These are phyloP conservation scores for Arnoldichthys spilopterus DNA, from an alignment of 2,797 vertebrate genomes.

Conservation along the genomic window DNA sequence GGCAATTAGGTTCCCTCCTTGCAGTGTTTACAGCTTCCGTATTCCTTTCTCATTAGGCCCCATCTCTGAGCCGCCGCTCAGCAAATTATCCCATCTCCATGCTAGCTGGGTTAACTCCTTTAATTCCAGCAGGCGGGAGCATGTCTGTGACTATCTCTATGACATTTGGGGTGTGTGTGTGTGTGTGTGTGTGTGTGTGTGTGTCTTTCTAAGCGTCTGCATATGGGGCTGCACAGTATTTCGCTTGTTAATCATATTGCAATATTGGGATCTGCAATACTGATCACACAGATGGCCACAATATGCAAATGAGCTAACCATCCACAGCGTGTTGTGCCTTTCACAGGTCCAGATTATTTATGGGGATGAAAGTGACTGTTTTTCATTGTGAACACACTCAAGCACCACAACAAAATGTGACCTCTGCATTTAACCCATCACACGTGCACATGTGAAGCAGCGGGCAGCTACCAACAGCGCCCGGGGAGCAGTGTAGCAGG, in stretches of 20 bases:
- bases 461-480: too few relatives aligned
- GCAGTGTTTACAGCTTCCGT: conserved; percentile 35
- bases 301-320: too few relatives aligned
- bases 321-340: too few relatives aligned
- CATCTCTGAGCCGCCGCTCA: conserved; percentile 2
- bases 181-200: not conserved
- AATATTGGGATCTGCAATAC: not conserved
- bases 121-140: conserved; percentile 14
- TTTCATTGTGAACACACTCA: too few relatives aligned
- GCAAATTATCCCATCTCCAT: conserved; percentile 23
- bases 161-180: not conserved
- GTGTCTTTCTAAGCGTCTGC: not conserved
- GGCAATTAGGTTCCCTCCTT: conserved; percentile 41
- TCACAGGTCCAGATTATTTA: too few relatives aligned
- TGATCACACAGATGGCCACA: too few relatives aligned
- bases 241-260: too few relatives aligned
- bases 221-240: not conserved
- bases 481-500: too few relatives aligned
- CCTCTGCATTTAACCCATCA: too few relatives aligned
- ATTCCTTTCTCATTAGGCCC: conserved; percentile 32
- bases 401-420: too few relatives aligned
- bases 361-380: too few relatives aligned
- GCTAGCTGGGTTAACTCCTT: conserved; percentile 3
- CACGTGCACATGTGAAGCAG: too few relatives aligned
- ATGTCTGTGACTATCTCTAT: not conserved